These are phyloP conservation scores for Oscheius sp. DNA, from an alignment of 2,888 invertebrate species.

Conservation along the genomic window DNA sequence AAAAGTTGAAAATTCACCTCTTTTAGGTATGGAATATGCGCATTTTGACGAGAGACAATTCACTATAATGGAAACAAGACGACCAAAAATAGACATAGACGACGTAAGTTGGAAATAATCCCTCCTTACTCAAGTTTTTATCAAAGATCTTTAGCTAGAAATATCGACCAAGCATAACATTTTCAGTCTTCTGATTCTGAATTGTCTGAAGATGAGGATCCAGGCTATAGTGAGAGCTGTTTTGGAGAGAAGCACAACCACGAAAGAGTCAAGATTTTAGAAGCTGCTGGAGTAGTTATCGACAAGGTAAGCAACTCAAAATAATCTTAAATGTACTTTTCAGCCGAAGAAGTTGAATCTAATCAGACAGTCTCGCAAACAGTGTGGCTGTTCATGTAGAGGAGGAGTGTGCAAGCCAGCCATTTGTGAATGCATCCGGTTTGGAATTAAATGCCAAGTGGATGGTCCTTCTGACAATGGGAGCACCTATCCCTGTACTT, in stretches of 20 bases:
- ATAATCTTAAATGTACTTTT: background rate
- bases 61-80: background rate
- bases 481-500: conserved; percentile 30
- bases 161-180: background rate
- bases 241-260: background rate
- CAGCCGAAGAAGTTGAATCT: conserved; percentile 2
- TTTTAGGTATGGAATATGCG: conserved; percentile 11
- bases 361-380: conserved; percentile 28
- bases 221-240: background rate
- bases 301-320: background rate
- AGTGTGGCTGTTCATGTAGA: conserved; percentile 48
- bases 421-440: conserved; percentile 42
- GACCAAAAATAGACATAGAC: background rate
- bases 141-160: background rate
- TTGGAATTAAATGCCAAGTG: conserved; percentile 45
- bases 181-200: conserved; percentile 14
- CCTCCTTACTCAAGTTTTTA: background rate
- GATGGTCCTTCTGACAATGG: conserved; percentile 11
- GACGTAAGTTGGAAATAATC: background rate
- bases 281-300: background rate
- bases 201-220: conserved; percentile 5
- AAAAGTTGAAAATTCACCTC: background rate
- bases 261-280: background rate
- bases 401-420: conserved; percentile 45
- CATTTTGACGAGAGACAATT: conserved; percentile 1